Base-by-base conservation (phyloP, 1,140 invertebrate species). In the Forficula auricularia region DNA sequence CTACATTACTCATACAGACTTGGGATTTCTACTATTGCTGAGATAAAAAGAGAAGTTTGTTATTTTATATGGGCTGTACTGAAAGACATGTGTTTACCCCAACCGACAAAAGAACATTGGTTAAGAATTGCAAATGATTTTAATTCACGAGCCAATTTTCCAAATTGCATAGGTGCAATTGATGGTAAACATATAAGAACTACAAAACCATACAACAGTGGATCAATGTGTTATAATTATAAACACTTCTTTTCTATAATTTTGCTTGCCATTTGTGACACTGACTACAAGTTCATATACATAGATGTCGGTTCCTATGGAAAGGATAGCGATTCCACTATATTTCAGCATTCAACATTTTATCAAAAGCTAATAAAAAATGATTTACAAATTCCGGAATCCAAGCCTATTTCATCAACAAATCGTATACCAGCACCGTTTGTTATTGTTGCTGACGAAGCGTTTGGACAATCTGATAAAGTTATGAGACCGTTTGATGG, bases 171-270 rank as follows among this genome's bases (percentile, higher is more conserved):
- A 31, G 55, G 56, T 15, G 51, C 53, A 20, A 45, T 58, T 40
- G 52, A 62, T 52, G 55, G 60, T 30, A 64, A 59, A 45, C 59
- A 61, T 50, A 42, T 56, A 22, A 13, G 27, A 14, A 45, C 54
- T 34, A 27, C 32, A 37, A 47, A 38, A 31, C 56, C 55, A 43
- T 4, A 40, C 12, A 30, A 48, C 31, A 49, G 47, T 33, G 54
- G 58, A 32, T 59, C 56, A 8, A 20, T 48, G 42, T 56, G 49
- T 45, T 59, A 48, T 41, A 61, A 59, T 48, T 62, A 61, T 40
- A 61, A 61, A 38, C 32, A 50, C 2, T 58, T 56, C 60, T 42
- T 46, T 58, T 40, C 51, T 61, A 50, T 3, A 57, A 57, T 61
- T 40, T 46, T 60, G 33, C 50, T 62, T 18, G 63, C 57, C 36